Percentiles rank a stretch among this genome's conserved stretches.
Conservation (phyloP, 2,113 vertebrate species). For the Vicugna pacos region DNA sequence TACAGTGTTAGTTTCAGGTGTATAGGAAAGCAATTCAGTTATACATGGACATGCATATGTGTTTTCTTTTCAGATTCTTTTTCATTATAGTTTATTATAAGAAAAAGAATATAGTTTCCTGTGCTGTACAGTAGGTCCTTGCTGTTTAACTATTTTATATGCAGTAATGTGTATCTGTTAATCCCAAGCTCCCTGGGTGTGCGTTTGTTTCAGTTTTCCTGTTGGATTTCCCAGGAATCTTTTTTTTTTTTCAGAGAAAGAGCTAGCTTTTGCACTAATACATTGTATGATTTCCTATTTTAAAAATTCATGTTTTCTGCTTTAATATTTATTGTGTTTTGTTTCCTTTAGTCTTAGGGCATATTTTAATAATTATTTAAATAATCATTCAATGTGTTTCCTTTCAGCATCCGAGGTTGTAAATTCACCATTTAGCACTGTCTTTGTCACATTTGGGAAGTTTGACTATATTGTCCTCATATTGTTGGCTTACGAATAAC, state of each 20-base stretch:
- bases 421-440: background rate
- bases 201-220: background rate
- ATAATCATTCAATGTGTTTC: background rate
- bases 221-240: background rate
- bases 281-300: background rate
- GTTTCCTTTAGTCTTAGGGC: background rate
- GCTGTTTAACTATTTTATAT: too few species aligned
- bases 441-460: background rate
- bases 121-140: too few species aligned
- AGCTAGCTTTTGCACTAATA: background rate
- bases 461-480: background rate
- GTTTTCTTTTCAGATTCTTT: too few species aligned
- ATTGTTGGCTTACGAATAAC: background rate
- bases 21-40: too few species aligned
- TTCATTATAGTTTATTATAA: too few species aligned
- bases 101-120: too few species aligned
- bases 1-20: too few species aligned
- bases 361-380: background rate
- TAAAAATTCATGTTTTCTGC: background rate
- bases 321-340: background rate
- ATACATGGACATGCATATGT: too few species aligned
- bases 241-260: background rate
- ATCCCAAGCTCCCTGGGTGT: too few species aligned
- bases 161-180: too few species aligned
- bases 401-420: background rate